A percentile compares a stretch with the other conserved stretches of the same genome.
Conservation (phyloP, 30 jellyfish, hydroid and myxozoan species). For the Catostylus mosaicus region DNA sequence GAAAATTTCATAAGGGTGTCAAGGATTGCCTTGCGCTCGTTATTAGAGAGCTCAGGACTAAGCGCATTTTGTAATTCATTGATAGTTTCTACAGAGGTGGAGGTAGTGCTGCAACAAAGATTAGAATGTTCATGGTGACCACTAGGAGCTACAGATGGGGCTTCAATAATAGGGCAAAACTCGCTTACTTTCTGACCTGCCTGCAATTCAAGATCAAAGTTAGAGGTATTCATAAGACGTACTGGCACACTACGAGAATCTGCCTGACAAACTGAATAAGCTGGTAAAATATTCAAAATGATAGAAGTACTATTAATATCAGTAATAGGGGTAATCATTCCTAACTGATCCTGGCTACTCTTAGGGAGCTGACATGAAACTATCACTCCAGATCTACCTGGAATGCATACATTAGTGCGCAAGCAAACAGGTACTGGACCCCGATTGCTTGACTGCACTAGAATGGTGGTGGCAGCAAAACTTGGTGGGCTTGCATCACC, state of each 20-base stretch:
- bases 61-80: background rate
- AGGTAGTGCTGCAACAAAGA: slow-evolving; percentile 1
- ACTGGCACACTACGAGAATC: slow-evolving; percentile 20
- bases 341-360: slow-evolving; percentile 22
- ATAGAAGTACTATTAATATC: background rate
- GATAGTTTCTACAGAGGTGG: background rate
- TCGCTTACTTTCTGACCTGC: slow-evolving; percentile 29
- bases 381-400: slow-evolving; percentile 31
- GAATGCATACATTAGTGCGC: slow-evolving; percentile 9
- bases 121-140: background rate
- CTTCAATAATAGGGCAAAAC: slow-evolving; percentile 29
- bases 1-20: slow-evolving; percentile 5
- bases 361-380: slow-evolving; percentile 12
- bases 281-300: slow-evolving; percentile 5
- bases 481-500: background rate
- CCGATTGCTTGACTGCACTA: slow-evolving; percentile 27
- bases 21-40: background rate
- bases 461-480: background rate
- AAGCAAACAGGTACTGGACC: slow-evolving; percentile 47
- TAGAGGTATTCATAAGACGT: slow-evolving; percentile 31
- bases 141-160: background rate
- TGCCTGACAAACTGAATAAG: slow-evolving; percentile 43
- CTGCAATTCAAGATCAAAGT: slow-evolving; percentile 21
- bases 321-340: slow-evolving; percentile 10
- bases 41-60: slow-evolving; percentile 11